Conservation (phyloP, 2,888 invertebrate species). For the Flexamia atlantica region DNA sequence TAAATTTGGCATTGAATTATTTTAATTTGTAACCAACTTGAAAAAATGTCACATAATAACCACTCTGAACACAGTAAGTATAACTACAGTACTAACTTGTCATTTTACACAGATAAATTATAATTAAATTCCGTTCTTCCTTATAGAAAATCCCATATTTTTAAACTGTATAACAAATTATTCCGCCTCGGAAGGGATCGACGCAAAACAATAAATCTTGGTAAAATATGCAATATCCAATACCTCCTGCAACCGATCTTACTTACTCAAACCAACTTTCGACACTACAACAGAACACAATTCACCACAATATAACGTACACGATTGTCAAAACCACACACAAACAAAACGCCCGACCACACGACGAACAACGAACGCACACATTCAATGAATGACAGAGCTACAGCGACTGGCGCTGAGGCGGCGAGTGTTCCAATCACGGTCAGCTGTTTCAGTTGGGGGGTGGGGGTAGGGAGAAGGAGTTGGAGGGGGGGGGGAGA, state of each 20-base stretch:
- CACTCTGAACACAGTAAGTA: too few species aligned
- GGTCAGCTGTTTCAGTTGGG: conserved; percentile 49
- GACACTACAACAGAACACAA: not conserved
- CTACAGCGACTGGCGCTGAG: not conserved
- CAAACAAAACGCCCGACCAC: not conserved
- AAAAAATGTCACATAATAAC: too few species aligned
- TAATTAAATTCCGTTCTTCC: too few species aligned
- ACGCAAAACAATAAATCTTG: too few species aligned
- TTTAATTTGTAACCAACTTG: too few species aligned
- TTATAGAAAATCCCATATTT: too few species aligned
- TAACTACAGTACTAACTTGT: too few species aligned
- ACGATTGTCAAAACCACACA: not conserved
- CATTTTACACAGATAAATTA: too few species aligned
- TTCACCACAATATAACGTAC: not conserved
- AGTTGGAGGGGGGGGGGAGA: conserved; percentile 19
- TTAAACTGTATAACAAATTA: too few species aligned
- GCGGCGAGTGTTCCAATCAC: not conserved
- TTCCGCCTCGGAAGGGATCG: too few species aligned
- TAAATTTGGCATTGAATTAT: too few species aligned
- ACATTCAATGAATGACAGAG: not conserved
- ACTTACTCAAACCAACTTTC: not conserved
- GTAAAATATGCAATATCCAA: conserved; percentile 1
- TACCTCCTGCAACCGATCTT: not conserved
- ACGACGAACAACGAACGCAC: not conserved
- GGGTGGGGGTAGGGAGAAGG: conserved; percentile 30